Evolutionary conservation across 2,888 invertebrate species (phyloP), one percentile per base, ranked within the genome.

Genomic region (Platycheirus rosarum): DNA sequence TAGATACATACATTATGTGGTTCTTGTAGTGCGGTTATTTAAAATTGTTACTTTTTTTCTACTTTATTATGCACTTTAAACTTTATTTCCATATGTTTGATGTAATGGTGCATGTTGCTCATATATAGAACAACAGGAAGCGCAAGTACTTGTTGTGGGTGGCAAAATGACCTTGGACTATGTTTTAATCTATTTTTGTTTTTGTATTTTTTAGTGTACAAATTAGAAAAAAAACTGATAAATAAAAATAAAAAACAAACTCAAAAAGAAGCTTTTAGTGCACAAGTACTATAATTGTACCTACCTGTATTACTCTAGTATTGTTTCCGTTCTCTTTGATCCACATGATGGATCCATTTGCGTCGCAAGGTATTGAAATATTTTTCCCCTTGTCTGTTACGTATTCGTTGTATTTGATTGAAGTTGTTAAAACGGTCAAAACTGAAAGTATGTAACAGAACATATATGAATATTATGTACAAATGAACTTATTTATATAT

Each of bases 351-450:
- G 88, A 88, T 78, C 89, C 89, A 80, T 88, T 87, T 71, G 89
- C 88, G 84, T 88, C 86, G 86, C 91, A 91, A 75, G 90, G 90
- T 84, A 91, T 89, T 80, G 90, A 88, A 73, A 90, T 87, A 86
- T 90, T 90, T 85, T 89, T 89, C 26, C 91, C 91, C 85, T 89
- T 89, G 84, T 91, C 90, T 75, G 89, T 88, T 46, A 89, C 88
- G 86, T 90, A 90, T 87, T 91, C 91, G 87, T 88, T 89, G 87
- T 90, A 90, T 86, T 90, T 90, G 79, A 89, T 88, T 85, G 89
- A 88, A 84, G 89, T 88, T 85, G 90, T 89, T 75, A 90, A 86
- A 86, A 89, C 90, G 76, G 91, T 89, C 84, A 91, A 87, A 86
- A 90, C 90, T 90, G 85, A 18, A 55, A 32, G n/a, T 1, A 51